Base-by-base conservation (phyloP, 2,888 invertebrate species). In the Scaptomyza reducta region DNA sequence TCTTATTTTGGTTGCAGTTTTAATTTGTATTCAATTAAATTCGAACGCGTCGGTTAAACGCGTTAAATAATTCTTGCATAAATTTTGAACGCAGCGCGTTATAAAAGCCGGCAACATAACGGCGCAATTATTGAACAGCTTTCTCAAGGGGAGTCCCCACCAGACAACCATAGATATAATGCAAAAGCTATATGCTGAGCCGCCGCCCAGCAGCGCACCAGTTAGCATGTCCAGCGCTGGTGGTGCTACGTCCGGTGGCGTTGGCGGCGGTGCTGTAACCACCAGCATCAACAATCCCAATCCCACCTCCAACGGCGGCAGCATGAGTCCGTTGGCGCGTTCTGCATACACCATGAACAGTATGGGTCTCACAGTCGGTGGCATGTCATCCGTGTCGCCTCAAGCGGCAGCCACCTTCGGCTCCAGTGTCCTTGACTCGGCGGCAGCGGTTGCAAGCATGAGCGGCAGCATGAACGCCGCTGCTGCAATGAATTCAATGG, bases 341-440 rank as follows among this genome's bases (percentile, higher is more conserved):
- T 95, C 95, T 47, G 91, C 91, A 1, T 96, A 96, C 92, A 93
- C 94, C 70, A 96, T 96, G 92, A 96, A 96, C 92, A 94, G 95
- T 51, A 96, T 96, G 95, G 94, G 95, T 80, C 94, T 96, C 91
- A 92, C 94, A 45, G 94, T 94, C 90, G 95, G 95, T 50, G 91
- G 92, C 62, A 94, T 94, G 92, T 93, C 94, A 76, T 93, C 94
- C 33, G 94, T 94, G 70, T 94, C 95, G 77, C 96, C 94, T 42
- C 94, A 94, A 85, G 92, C 93, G 11, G 91, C 92, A 2, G 91
- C 91, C 56, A 92, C 93, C 51, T 94, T 94, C 86, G 93, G 93
- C 25, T 91, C 93, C 42, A 93, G 93, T 77, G 93, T 93, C 74
- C 83, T 93, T 47, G 92, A 91, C 66, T 90, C 93, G 16, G 91